These are phyloP conservation scores for Ectemnius lituratus DNA, from an alignment of 2,888 invertebrate species.

Conservation along the genomic window DNA sequence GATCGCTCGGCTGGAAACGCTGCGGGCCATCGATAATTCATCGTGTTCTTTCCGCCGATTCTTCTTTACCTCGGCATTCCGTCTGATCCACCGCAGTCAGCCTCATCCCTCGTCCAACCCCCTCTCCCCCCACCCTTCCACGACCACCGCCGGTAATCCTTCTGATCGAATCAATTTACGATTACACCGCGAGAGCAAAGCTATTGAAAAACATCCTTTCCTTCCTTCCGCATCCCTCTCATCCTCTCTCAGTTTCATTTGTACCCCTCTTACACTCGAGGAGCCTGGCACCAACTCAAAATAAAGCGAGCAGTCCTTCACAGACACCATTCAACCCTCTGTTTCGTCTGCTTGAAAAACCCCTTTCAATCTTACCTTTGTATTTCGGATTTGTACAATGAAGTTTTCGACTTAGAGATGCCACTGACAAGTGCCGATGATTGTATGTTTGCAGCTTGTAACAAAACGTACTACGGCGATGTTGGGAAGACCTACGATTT, in stretches of 20 bases:
- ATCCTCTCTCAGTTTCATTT: too few species aligned
- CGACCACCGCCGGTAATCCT: conserved; percentile 29
- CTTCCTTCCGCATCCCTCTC: background rate
- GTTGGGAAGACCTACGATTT: conserved; percentile 92
- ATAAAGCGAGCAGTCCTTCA: background rate
- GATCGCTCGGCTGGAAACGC: conserved; percentile 13
- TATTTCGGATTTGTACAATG: too few species aligned
- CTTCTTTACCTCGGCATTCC: conserved; percentile 31
- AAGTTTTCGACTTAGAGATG: too few species aligned
- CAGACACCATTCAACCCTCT: background rate
- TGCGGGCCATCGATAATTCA: conserved; percentile 52
- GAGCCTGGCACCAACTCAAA: too few species aligned
- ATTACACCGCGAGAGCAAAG: conserved; percentile 23
- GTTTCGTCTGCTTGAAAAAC: background rate
- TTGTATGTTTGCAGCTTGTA: conserved; percentile 84
- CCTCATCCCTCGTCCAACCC: too few species aligned
- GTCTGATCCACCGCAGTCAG: conserved; percentile 27
- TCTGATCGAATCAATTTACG: conserved; percentile 36
- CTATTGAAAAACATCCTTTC: conserved; percentile 5
- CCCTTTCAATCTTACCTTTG: too few species aligned
- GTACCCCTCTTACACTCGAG: too few species aligned
- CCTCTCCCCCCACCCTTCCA: too few species aligned
- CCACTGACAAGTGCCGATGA: too few species aligned
- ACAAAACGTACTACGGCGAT: conserved; percentile 93
- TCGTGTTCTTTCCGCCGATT: conserved; percentile 41